Evolutionary conservation across 2,113 vertebrate genomes (phyloP).

Genomic region (Pycnonotus jocosus): DNA sequence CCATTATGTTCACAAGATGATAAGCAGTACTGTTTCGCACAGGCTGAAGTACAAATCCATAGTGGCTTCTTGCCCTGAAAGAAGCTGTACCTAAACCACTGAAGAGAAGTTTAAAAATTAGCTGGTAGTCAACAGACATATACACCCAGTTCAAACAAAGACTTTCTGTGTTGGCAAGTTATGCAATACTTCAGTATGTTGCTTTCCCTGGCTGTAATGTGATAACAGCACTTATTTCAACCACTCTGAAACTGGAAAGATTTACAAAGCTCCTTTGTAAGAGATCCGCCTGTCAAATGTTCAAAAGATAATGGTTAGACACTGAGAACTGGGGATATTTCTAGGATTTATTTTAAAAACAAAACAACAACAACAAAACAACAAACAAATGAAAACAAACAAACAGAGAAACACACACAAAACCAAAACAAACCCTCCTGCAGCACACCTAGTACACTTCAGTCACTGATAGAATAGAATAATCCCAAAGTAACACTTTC

Average conservation of each 20-base stretch:
- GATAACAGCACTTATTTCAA: neutral
- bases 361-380: neutral
- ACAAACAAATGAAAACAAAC: neutral
- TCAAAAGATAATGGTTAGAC: neutral
- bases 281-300: neutral
- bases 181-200: neutral
- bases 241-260: neutral
- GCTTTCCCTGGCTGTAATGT: neutral
- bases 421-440: neutral
- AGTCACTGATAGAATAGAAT: neutral
- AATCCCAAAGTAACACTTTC: neutral
- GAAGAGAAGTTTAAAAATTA: neutral
- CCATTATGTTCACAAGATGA: neutral
- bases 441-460: neutral
- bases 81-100: neutral
- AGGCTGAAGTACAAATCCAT: neutral
- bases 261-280: neutral
- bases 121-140: neutral
- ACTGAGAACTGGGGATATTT: neutral
- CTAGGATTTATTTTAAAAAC: neutral
- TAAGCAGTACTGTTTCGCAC: neutral
- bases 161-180: neutral
- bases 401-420: neutral
- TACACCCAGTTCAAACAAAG: neutral
- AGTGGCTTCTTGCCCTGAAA: neutral